Conservation (phyloP, 2,888 invertebrate species). For the Cosmopolites sordidus region DNA sequence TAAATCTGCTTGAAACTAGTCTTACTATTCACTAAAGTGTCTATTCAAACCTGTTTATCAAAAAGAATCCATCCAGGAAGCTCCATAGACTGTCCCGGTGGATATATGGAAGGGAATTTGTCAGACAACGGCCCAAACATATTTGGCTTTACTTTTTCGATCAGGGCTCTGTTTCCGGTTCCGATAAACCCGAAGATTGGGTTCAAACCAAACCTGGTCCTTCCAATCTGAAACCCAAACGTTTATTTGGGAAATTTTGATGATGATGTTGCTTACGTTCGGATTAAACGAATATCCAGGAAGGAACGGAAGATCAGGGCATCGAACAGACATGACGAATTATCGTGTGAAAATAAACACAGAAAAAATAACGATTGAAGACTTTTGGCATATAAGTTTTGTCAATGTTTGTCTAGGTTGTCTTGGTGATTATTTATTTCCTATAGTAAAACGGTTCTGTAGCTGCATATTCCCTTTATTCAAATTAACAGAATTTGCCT, state of each 20-base stretch:
- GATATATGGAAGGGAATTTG: slow-evolving; percentile 66
- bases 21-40: background rate
- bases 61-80: slow-evolving; percentile 82
- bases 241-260: background rate
- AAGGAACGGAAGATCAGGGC: slow-evolving; percentile 66
- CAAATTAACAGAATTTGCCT: too few species aligned
- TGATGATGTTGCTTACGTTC: slow-evolving; percentile 54
- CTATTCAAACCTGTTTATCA: slow-evolving; percentile 68
- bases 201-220: slow-evolving; percentile 56
- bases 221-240: slow-evolving; percentile 53
- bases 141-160: slow-evolving; percentile 58
- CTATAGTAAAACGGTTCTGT: too few species aligned
- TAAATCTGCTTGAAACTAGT: slow-evolving; percentile 4
- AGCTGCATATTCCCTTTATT: too few species aligned
- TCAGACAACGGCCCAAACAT: slow-evolving; percentile 56
- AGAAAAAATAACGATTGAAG: too few species aligned
- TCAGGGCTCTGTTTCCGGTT: slow-evolving; percentile 56
- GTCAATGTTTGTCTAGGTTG: slow-evolving; percentile 5
- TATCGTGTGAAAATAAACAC: background rate
- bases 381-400: slow-evolving; percentile 2
- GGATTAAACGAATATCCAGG: slow-evolving; percentile 68
- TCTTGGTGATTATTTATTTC: background rate
- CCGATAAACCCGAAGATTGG: slow-evolving; percentile 56
- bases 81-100: slow-evolving; percentile 68
- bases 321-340: slow-evolving; percentile 46